Conservation (phyloP, 1,140 invertebrate species). For the Sminthurinus signatus region DNA sequence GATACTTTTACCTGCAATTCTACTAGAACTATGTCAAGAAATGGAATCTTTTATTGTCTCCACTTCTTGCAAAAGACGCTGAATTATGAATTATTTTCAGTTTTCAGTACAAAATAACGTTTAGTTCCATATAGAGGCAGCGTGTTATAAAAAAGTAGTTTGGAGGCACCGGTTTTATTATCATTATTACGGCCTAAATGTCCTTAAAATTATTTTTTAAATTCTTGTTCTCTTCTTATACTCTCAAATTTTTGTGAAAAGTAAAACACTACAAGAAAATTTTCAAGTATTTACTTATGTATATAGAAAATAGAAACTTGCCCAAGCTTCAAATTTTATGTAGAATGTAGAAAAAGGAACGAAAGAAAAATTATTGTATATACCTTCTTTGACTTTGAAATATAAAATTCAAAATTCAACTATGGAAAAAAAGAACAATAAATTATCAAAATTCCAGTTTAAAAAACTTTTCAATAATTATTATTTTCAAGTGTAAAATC, state of each 20-base stretch:
- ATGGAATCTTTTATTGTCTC: conserved; percentile 39
- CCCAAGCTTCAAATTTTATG: not conserved
- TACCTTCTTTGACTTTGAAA: not conserved
- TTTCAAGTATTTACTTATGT: not conserved
- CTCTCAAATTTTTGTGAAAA: not conserved
- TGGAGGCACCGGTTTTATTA: no score
- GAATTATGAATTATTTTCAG: not conserved
- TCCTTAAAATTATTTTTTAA: no score
- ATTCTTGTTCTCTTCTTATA: no score
- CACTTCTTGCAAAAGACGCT: conserved; percentile 18
- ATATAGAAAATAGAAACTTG: not conserved
- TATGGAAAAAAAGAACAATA: not conserved
- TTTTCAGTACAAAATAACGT: not conserved
- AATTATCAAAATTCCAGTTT: no score
- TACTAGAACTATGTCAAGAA: conserved; percentile 34
- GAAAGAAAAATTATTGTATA: no score
- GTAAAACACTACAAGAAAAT: not conserved
- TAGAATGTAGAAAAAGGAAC: no score
- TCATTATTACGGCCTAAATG: no score
- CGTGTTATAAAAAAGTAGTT: no score
- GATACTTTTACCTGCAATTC: conserved; percentile 29
- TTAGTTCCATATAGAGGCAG: no score
- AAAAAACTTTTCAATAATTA: no score
- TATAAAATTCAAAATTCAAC: not conserved
- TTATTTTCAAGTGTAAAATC: no score